These are phyloP conservation scores for Aricia artaxerxes DNA, from an alignment of 2,888 invertebrate genomes.

Conservation along the genomic window DNA sequence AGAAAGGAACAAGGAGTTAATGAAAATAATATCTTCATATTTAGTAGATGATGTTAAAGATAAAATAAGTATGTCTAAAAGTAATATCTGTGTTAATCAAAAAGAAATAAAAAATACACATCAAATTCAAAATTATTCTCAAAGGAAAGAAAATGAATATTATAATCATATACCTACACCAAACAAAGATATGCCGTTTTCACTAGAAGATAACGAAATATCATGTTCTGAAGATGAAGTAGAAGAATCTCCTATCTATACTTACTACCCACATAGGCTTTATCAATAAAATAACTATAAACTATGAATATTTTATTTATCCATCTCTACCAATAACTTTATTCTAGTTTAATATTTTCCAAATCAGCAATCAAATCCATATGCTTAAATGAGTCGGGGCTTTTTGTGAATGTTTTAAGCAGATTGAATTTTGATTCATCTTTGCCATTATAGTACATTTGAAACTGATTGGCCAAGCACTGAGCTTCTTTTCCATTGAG, in stretches of 20 bases:
- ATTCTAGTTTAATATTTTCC: slow-evolving; percentile 80
- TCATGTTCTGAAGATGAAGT: slow-evolving; percentile 18
- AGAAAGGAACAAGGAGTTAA: slow-evolving; percentile 2
- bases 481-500: slow-evolving; percentile 89
- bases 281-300: slow-evolving; percentile 25
- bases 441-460: slow-evolving; percentile 88
- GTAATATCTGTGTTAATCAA: neutral
- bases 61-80: neutral
- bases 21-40: slow-evolving; percentile 22
- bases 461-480: slow-evolving; percentile 91
- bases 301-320: slow-evolving; percentile 19
- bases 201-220: neutral
- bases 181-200: neutral
- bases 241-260: slow-evolving; percentile 29
- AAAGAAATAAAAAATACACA: neutral
- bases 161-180: neutral
- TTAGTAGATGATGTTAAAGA: slow-evolving; percentile 2
- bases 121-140: neutral
- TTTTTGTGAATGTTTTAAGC: slow-evolving; percentile 84
- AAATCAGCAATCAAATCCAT: slow-evolving; percentile 89
- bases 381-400: slow-evolving; percentile 89
- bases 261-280: slow-evolving; percentile 31
- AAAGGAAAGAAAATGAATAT: neutral
- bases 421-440: slow-evolving; percentile 82
- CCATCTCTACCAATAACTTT: slow-evolving; percentile 14